Conservation (phyloP, 2,113 vertebrate genomes). For the Periophthalmodon schlosseri region DNA sequence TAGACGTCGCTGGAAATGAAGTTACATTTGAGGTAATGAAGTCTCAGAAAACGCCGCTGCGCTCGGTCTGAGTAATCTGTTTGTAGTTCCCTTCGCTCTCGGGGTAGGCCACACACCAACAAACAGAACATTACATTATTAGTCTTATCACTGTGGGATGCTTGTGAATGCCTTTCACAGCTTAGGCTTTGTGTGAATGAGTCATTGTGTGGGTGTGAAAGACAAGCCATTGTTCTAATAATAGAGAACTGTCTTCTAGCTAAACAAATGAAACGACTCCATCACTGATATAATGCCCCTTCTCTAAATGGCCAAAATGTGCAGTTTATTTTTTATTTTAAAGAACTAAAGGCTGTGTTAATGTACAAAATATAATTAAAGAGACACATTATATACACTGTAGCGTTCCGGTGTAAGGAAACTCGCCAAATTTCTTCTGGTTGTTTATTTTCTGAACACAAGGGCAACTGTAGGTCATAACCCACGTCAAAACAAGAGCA, state of each 20-base stretch:
- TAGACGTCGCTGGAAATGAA: constrained; percentile 79
- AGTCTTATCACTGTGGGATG: constrained; percentile 16
- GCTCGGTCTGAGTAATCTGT: neutral
- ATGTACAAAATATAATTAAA: neutral
- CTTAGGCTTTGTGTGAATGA: constrained; percentile 23
- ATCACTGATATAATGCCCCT: neutral
- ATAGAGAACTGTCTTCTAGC: constrained; percentile 10
- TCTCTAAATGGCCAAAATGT: neutral
- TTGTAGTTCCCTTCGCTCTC: constrained; percentile 1
- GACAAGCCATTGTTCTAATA: constrained; percentile 18
- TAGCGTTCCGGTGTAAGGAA: too few species aligned
- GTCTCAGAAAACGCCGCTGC: neutral
- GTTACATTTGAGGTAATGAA: constrained; percentile 83
- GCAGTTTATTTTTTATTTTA: neutral
- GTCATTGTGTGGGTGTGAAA: constrained; percentile 17
- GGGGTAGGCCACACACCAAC: neutral
- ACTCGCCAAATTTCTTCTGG: too few species aligned
- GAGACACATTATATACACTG: neutral
- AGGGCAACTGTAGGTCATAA: too few species aligned
- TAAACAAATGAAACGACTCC: constrained; percentile 5
- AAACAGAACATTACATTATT: neutral
- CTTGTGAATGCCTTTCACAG: constrained; percentile 7
- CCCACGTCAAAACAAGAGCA: too few species aligned
- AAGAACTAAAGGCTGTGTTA: neutral
- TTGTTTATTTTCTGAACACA: too few species aligned